These are phyloP conservation scores for Sebastolobus altivelis DNA, from an alignment of 2,797 vertebrate genomes.

Conservation along the genomic window DNA sequence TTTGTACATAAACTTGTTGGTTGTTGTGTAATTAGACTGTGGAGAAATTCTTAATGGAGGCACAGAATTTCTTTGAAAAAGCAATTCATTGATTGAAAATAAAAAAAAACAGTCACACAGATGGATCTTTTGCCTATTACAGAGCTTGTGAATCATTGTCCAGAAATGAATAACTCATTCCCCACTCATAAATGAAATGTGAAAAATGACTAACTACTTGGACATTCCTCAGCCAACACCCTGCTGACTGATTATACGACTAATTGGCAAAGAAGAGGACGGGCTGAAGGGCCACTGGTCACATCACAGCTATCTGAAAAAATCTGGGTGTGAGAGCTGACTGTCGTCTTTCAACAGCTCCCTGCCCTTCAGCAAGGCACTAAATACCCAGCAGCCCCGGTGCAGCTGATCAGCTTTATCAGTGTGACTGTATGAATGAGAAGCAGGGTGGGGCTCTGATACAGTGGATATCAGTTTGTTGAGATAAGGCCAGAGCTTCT, in stretches of 20 bases:
- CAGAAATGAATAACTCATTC: background rate
- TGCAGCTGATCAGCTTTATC: background rate
- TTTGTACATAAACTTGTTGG: background rate
- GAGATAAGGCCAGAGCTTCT: slow-evolving; percentile 27
- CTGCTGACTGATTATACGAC: background rate
- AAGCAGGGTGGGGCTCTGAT: slow-evolving; percentile 18
- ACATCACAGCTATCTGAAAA: slow-evolving; percentile 17
- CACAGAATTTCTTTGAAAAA: no score
- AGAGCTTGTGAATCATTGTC: background rate
- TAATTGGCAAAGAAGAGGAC: background rate
- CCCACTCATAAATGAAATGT: background rate
- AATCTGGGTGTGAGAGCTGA: slow-evolving; percentile 47
- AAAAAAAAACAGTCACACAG: background rate
- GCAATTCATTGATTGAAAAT: no score
- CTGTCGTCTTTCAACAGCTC: background rate
- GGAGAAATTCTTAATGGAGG: no score
- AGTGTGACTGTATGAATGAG: background rate
- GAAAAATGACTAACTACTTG: background rate
- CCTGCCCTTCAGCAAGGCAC: slow-evolving; percentile 27
- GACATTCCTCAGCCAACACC: background rate
- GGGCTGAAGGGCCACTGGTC: background rate
- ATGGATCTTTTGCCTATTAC: background rate
- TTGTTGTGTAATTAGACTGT: no score
- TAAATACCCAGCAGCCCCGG: background rate
- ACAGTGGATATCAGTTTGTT: background rate